Evolutionary conservation across 2,888 invertebrate species (phyloP), one percentile per base, ranked within the genome.

Genomic region (Pelosia muscerda): DNA sequence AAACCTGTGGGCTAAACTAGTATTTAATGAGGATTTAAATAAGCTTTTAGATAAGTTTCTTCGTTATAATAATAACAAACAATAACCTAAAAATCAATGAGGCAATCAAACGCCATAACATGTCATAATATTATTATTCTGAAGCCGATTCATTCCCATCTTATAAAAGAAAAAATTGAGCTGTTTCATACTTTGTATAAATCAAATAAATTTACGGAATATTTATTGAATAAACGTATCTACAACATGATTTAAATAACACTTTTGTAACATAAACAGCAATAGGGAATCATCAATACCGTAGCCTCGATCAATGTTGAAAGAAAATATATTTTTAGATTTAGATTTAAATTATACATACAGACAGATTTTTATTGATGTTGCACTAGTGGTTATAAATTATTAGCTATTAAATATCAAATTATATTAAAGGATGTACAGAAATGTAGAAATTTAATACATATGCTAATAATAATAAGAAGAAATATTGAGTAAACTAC

Each of bases 271-370:
- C 56, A 63, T 71, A 69, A 78, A 70, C 61, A 69, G 63, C 61
- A 62, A 66, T 66, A 65, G 31, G 59, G 62, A 68, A 66, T 59
- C 63, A 65, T 65, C 38, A 61, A 65, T 63, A 61, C 28, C 19
- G 10, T 62, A 64, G 56, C 58, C 58, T 60, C 55, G 38, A 10
- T 23, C 57, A 65, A 58, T 62, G 61, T 62, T 13, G 63, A 69
- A 66, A 61, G 38, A 34, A 63, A 64, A 64, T 69, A 49, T 49
- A 71, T 65, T 77, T 71, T 71, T 74, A 73, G 72, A 57, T 58
- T 58, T 73, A n/a, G 68, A 64, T 71, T 75, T 65, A 68, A 65
- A 68, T 62, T 53, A 72, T 71, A 74, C 38, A 78, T 72, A 76
- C 68, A 64, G 19, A 13, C 54, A 38, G 68, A 42, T 56, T 26